Evolutionary conservation across 2,113 vertebrate genomes (phyloP).

Genomic region (Hyaena hyaena): DNA sequence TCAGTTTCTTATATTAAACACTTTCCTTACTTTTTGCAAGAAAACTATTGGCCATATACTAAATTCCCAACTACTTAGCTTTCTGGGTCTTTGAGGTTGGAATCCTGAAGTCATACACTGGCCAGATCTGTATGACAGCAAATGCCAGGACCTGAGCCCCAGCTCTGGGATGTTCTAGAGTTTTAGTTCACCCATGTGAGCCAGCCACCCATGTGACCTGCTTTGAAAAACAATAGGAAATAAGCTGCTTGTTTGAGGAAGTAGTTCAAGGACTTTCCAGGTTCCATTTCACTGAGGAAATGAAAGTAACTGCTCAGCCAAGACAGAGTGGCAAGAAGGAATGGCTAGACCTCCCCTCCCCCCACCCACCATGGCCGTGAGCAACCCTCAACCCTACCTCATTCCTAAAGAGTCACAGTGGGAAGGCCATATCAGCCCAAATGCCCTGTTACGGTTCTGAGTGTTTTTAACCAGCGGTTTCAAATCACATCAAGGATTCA

Average conservation of each 20-base stretch:
- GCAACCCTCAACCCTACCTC: neutral
- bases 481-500: neutral
- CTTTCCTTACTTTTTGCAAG: neutral
- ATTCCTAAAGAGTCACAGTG: neutral
- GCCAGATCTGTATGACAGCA: neutral
- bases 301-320: neutral
- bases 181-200: neutral
- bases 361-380: neutral
- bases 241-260: neutral
- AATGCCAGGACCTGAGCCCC: neutral
- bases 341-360: neutral
- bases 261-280: neutral
- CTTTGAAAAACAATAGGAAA: neutral
- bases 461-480: neutral
- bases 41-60: neutral
- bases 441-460: neutral
- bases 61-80: constrained; percentile 21
- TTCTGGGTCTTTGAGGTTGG: neutral
- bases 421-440: neutral
- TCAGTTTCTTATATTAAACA: neutral
- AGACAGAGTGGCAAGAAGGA: neutral
- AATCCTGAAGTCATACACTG: neutral
- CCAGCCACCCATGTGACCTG: neutral
- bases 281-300: neutral
- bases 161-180: neutral